phyloP scores from a whole-genome alignment of 1,140 invertebrate species.

The Meloidogyne floridensis region DNA sequence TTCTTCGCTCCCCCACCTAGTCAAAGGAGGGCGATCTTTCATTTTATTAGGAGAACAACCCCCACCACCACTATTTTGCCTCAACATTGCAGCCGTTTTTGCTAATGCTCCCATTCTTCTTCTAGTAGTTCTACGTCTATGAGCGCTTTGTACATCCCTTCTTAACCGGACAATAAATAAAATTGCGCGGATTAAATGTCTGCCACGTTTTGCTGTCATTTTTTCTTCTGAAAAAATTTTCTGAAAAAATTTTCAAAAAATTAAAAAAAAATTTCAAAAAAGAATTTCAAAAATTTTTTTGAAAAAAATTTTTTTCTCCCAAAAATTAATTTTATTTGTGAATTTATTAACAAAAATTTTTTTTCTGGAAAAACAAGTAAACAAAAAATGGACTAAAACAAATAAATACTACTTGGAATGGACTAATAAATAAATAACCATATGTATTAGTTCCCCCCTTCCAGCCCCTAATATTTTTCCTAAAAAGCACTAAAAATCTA shows the following conservation, averaged over 20 bases:
- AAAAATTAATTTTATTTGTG: too few relatives aligned
- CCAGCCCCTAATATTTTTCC: too few relatives aligned
- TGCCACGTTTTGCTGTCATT: constrained; percentile 10
- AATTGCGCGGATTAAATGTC: constrained; percentile 47
- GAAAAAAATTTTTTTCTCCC: not conserved
- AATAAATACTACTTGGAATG: too few relatives aligned
- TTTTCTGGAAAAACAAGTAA: too few relatives aligned
- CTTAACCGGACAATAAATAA: constrained; percentile 45
- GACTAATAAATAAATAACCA: too few relatives aligned
- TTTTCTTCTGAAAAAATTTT: not conserved
- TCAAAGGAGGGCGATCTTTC: not conserved
- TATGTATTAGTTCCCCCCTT: too few relatives aligned
- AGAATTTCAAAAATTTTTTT: not conserved
- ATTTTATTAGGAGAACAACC: not conserved
- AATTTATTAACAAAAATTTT: not conserved
- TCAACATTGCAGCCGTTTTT: constrained; percentile 15
- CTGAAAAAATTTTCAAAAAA: too few relatives aligned
- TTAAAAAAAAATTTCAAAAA: too few relatives aligned
- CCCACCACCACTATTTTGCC: not conserved
- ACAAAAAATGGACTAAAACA: too few relatives aligned
- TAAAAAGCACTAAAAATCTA: too few relatives aligned
- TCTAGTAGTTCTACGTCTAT: constrained; percentile 11
- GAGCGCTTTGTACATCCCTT: constrained; percentile 24
- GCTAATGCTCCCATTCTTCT: constrained; percentile 25
- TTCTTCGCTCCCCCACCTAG: not conserved